phyloP scores from a whole-genome alignment of 2,888 invertebrate genomes.

The Isotomurus palustris region DNA sequence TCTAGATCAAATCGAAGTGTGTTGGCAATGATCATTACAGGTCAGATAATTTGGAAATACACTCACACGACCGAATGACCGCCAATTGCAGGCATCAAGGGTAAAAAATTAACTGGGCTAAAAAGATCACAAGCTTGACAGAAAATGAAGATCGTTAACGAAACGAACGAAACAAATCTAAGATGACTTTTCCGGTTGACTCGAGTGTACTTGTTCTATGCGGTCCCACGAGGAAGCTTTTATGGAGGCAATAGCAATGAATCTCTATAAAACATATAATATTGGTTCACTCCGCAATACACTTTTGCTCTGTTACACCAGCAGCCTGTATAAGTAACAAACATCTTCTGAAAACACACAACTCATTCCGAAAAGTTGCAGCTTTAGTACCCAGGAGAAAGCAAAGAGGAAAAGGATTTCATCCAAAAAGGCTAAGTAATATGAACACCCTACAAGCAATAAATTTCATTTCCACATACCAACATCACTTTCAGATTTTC shows the following conservation, averaged over 20 bases:
- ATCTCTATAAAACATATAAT: conserved; percentile 38
- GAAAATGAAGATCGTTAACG: too few species aligned
- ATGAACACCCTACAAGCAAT: conserved; percentile 20
- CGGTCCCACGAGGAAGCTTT: conserved; percentile 14
- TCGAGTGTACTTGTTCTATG: not conserved
- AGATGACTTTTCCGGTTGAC: too few species aligned
- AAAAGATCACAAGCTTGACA: too few species aligned
- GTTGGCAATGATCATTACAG: too few species aligned
- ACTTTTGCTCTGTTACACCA: not conserved
- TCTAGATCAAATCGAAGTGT: too few species aligned
- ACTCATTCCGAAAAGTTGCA: conserved; percentile 7
- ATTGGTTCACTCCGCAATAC: conserved; percentile 19
- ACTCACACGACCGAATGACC: too few species aligned
- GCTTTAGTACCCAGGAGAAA: conserved; percentile 15
- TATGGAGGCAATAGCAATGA: conserved; percentile 36
- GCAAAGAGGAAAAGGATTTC: conserved; percentile 10
- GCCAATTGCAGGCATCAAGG: too few species aligned
- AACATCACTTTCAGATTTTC: conserved; percentile 39
- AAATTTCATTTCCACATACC: conserved; percentile 35
- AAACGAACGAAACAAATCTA: too few species aligned
- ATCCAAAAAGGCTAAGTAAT: conserved; percentile 5
- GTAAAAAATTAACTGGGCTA: too few species aligned
- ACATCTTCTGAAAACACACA: not conserved
- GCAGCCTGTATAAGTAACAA: conserved; percentile 3
- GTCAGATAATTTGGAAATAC: too few species aligned